Conservation (phyloP, 2,113 vertebrate genomes). For the Mormoops blainvillei region DNA sequence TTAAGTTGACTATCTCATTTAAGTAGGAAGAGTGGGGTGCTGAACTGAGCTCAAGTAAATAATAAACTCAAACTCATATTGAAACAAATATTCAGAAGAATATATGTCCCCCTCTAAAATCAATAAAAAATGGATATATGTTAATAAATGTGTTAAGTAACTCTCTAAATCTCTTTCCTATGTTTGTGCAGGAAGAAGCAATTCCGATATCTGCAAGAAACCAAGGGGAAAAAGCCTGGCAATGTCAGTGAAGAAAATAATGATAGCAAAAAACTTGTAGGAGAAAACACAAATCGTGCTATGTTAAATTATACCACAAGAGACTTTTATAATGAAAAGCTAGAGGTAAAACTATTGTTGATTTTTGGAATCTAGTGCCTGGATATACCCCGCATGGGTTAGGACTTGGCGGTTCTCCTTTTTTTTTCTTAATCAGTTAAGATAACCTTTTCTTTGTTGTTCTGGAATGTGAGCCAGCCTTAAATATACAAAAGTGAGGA, state of each 20-base stretch:
- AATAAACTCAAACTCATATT: conserved; percentile 11
- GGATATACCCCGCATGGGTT: background rate
- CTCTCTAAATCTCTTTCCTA: conserved; percentile 12
- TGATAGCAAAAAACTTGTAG: conserved; percentile 86
- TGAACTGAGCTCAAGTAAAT: conserved; percentile 6
- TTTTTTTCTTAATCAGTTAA: background rate
- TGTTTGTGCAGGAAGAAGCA: conserved; percentile 89
- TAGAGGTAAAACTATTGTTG: conserved; percentile 82
- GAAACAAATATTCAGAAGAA: conserved; percentile 10
- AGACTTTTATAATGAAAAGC: conserved; percentile 86
- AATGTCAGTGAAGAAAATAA: conserved; percentile 85
- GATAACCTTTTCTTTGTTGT: background rate
- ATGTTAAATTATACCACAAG: conserved; percentile 88
- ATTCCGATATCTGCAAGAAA: conserved; percentile 89
- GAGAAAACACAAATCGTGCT: conserved; percentile 88
- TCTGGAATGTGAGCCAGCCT: background rate
- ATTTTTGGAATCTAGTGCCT: background rate
- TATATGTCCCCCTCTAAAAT: background rate
- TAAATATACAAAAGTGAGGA: background rate
- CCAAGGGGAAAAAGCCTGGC: conserved; percentile 87
- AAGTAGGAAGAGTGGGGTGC: background rate
- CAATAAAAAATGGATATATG: background rate
- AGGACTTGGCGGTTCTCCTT: background rate
- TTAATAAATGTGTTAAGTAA: background rate
- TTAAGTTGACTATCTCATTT: background rate